phyloP scores from a whole-genome alignment of 2,797 vertebrate species.

The Myotis pilosus region DNA sequence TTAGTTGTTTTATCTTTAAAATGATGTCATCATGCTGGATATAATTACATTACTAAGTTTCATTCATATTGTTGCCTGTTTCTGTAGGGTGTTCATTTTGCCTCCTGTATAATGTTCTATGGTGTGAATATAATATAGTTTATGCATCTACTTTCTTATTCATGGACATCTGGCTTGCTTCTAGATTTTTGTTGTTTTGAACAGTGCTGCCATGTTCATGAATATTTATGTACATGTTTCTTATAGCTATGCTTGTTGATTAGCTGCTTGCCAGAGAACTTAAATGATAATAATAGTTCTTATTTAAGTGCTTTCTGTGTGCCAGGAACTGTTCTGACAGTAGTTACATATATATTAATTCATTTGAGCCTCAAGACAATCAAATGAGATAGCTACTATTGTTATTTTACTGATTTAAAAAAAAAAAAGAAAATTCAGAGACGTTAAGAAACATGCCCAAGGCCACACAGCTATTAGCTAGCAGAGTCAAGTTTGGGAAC shows the following conservation, averaged over 20 bases:
- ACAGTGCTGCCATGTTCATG: not conserved
- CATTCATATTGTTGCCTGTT: not conserved
- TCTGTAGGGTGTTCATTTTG: not conserved
- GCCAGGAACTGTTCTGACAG: not conserved
- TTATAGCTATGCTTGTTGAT: not conserved
- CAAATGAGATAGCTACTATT: not conserved
- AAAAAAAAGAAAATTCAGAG: not conserved
- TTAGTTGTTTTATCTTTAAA: not conserved
- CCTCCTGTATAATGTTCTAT: not conserved
- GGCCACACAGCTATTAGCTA: not conserved
- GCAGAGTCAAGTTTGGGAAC: not conserved
- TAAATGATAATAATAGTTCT: not conserved
- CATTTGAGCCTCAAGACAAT: not conserved
- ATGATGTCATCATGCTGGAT: not conserved
- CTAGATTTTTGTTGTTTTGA: not conserved
- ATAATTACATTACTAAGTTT: not conserved
- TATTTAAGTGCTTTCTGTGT: not conserved
- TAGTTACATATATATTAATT: not conserved
- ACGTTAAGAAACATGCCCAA: not conserved
- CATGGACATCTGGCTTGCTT: not conserved
- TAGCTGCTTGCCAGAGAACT: not conserved
- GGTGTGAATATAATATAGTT: not conserved
- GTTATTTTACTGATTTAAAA: not conserved
- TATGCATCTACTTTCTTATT: not conserved
- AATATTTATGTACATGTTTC: not conserved